phyloP scores from a whole-genome alignment of 1,140 invertebrate genomes.

The Chionoecetes opilio region DNA sequence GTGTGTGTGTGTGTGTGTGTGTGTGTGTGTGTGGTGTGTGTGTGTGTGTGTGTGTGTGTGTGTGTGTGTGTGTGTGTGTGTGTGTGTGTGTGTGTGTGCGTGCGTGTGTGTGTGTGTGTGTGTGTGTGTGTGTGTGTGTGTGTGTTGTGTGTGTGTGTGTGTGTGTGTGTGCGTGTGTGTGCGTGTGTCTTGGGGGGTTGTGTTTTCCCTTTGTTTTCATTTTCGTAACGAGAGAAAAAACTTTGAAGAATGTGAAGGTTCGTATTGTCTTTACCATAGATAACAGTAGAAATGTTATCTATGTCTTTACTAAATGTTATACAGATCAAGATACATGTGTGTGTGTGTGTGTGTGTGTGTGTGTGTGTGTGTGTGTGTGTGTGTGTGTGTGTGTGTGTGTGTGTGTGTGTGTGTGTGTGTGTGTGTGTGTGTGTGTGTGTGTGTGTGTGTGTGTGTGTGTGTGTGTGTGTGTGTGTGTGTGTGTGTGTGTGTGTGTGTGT shows the following conservation, averaged over 20 bases:
- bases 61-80: constrained; percentile 47
- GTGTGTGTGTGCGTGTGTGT: too few species aligned
- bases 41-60: not conserved
- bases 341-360: constrained; percentile 41
- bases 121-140: constrained; percentile 35
- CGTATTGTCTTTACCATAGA: too few species aligned
- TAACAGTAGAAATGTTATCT: too few species aligned
- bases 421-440: constrained; percentile 30
- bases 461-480: not conserved
- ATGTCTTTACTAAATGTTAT: too few species aligned
- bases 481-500: constrained; percentile 31
- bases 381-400: constrained; percentile 20
- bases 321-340: not conserved
- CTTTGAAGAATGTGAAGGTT: too few species aligned
- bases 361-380: constrained; percentile 24
- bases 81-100: constrained; percentile 40
- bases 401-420: constrained; percentile 53
- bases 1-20: constrained; percentile 4
- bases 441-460: constrained; percentile 23
- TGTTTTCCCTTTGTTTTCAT: too few species aligned
- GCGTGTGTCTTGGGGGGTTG: too few species aligned
- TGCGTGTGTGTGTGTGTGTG: constrained; percentile 7
- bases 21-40: constrained; percentile 44
- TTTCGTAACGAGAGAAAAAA: too few species aligned
- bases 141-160: not conserved